Evolutionary conservation across 2,888 invertebrate genomes (phyloP), one percentile per base, ranked within the genome.

Genomic region (Coecobrya sp.): DNA sequence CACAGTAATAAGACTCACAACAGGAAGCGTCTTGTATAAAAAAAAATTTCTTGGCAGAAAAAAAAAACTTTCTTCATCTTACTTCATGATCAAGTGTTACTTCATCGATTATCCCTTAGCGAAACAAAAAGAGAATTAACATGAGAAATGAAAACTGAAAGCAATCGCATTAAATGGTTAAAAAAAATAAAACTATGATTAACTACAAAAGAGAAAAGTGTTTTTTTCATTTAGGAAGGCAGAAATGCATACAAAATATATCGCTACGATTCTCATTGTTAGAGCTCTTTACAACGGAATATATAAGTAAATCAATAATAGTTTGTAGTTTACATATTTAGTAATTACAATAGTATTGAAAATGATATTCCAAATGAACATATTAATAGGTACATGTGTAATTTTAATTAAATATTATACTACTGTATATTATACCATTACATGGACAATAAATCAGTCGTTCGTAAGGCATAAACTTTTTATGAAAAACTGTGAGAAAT

Each of bases 1-100:
- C 91, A 91, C 87, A 91, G 87, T 76, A 76, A 91, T 84, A 91
- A 91, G 91, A 91, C 91, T 91, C 89, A 27, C 65, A 76, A 27
- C 65, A 76, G 16, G 19, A 76, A 76, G 76, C 76, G 49, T 76
- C 76, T 76, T 76, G 25, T 76, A 30, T 36, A 36, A 36, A 13
- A 36, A 13, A 36, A 70, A 13, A 49, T 76, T 49, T 76, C 45
- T 49, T 45, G 45, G 45, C n/a, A 42, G 36, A 65, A 22, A 62
- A 62, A 62, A 2, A 22, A 73, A 49, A 76, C 49, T 84, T 73
- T 84, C 36, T 62, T 76, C 27, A 42, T 8, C 8, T 68, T 81
- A 49, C 81, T 81, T 59, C 81, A 76, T 76, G 76, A 45, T 45
- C 76, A 76, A 89, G 89, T 89, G 89, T 89, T 89, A 89, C 89